Conservation (phyloP, 2,797 vertebrate genomes). For the Sternarchorhynchus goeldii region DNA sequence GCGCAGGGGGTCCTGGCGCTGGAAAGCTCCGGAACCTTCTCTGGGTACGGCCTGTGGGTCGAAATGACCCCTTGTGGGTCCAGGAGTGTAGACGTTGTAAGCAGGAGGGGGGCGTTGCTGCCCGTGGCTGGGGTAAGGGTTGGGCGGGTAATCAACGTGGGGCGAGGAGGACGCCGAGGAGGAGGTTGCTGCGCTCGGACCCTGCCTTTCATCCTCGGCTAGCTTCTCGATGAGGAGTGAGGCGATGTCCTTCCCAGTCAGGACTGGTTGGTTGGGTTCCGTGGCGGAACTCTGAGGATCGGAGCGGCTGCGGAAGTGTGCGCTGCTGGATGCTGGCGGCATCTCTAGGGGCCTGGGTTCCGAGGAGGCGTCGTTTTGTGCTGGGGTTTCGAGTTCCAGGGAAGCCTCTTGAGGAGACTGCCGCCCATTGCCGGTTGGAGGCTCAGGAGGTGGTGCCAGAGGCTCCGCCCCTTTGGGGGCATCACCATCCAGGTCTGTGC, state of each 20-base stretch:
- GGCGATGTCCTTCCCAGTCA: conserved; percentile 65
- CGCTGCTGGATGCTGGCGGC: conserved; percentile 2
- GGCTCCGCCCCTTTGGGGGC: conserved; percentile 42
- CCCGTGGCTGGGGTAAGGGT: conserved; percentile 59
- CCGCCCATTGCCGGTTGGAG: conserved; percentile 31
- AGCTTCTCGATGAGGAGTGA: conserved; percentile 64
- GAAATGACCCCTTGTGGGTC: conserved; percentile 47
- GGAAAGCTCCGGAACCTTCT: conserved; percentile 48
- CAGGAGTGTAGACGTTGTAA: conserved; percentile 62
- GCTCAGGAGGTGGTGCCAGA: conserved; percentile 40
- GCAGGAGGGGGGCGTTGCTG: conserved; percentile 53
- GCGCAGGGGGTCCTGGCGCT: conserved; percentile 59
- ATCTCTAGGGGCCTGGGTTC: conserved; percentile 34
- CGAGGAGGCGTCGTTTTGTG: conserved; percentile 17
- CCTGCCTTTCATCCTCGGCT: conserved; percentile 61
- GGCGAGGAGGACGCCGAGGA: conserved; percentile 58
- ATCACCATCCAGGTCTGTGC: conserved; percentile 62
- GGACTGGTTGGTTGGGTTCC: conserved; percentile 25
- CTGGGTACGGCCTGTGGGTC: conserved; percentile 32
- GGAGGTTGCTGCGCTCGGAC: conserved; percentile 40
- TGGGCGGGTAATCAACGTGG: conserved; percentile 57
- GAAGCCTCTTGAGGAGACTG: conserved; percentile 25
- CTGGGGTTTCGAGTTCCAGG: conserved; percentile 43
- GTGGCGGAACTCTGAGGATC: conserved; percentile 56
- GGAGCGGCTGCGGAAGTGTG: conserved; percentile 59